Base-by-base conservation (phyloP, 2,888 invertebrate genomes). In the Tachystola acroxantha region DNA sequence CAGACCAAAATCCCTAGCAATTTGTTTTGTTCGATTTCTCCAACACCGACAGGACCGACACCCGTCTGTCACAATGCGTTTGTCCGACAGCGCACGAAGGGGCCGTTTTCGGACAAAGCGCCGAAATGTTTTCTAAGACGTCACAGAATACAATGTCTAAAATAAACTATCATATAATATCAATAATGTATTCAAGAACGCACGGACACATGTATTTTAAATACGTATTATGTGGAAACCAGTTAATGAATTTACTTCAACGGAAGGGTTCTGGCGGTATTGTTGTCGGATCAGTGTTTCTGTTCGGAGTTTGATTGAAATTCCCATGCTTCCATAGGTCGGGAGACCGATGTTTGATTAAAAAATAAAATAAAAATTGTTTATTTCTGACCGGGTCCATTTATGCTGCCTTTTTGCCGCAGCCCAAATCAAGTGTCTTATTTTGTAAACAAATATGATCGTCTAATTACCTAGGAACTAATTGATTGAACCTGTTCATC, bases 111-210 rank as follows among this genome's bases (percentile, higher is more conserved):
- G 53, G 47, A 58, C 60, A 58, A 59, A 55, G 52, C 53, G 40
- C 36, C 50, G 50, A 50, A 64, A 61, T 64, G 58, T 63, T 64
- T 64, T 65, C 66, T 61, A 57, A 69, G 59, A 59, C 60, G 50
- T 55, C 52, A 63, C 50, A 60, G 53, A 63, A 64, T 52, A 72
- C 73, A 73, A 69, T 68, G 57, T 55, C 68, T 66, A 79, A 85
- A 85, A 80, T 85, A 85, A 84, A 85, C 84, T 84, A 82, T 84
- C 84, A 81, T 84, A 82, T 77, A 85, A 85, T 85, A 84, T 84
- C 85, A 84, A 85, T 84, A 84, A 80, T 84, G 78, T 69, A 79
- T 80, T 74, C 73, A 69, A 56, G 63, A 57, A 68, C 24, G 9
- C 57, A 69, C 75, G 71, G 76, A 85, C 84, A 85, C 79, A 84